These are phyloP conservation scores for Chlorocebus sabaeus DNA, from an alignment of 2,113 vertebrate species.

Conservation along the genomic window DNA sequence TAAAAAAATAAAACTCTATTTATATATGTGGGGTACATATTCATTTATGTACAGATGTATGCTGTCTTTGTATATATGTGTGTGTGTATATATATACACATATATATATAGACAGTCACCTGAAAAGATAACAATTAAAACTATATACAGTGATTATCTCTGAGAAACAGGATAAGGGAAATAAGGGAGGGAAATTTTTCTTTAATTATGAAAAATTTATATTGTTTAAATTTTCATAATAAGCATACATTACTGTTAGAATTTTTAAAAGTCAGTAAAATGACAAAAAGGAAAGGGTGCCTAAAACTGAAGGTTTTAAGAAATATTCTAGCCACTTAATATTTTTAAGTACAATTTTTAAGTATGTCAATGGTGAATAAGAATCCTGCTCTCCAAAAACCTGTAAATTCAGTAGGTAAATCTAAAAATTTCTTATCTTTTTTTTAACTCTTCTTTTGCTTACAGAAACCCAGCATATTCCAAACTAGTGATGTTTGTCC, in stretches of 20 bases:
- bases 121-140: not conserved
- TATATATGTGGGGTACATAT: not conserved
- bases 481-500: slow-evolving; percentile 78
- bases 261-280: not conserved
- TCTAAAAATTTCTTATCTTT: not conserved
- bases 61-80: not conserved
- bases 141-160: not conserved
- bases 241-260: not conserved
- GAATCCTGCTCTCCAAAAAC: not conserved
- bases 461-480: slow-evolving; percentile 78
- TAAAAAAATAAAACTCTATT: not conserved
- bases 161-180: not conserved
- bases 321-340: not conserved
- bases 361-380: not conserved
- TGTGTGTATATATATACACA: not conserved
- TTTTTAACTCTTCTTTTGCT: slow-evolving; percentile 40
- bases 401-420: not conserved
- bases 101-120: not conserved
- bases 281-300: not conserved
- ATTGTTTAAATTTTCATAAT: slow-evolving; percentile 21
- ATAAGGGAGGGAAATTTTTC: not conserved
- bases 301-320: slow-evolving; percentile 28
- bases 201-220: not conserved
- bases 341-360: not conserved
- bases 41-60: not conserved